These are phyloP conservation scores for Saccostrea cuccullata DNA, from an alignment of 1,140 invertebrate species.

Conservation along the genomic window DNA sequence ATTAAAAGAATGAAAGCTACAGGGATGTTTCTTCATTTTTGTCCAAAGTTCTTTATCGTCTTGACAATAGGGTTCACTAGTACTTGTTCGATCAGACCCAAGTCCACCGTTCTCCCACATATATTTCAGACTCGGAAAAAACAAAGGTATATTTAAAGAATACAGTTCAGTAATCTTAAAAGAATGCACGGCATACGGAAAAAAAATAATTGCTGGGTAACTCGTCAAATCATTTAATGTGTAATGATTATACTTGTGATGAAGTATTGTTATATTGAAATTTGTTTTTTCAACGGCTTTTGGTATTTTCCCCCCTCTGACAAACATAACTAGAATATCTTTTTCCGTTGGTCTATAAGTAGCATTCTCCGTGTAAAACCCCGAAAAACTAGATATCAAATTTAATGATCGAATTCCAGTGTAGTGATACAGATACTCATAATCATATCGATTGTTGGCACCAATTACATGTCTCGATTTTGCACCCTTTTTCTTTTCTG, in stretches of 20 bases:
- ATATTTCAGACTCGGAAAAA: constrained; percentile 39
- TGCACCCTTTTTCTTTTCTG: neutral
- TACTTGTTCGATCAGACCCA: constrained; percentile 19
- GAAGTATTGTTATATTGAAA: neutral
- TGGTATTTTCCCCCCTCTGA: neutral
- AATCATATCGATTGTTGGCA: constrained; percentile 35
- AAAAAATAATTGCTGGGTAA: constrained; percentile 18
- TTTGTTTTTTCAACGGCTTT: neutral
- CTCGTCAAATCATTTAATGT: neutral
- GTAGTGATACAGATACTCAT: constrained; percentile 36
- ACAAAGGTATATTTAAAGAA: constrained; percentile 38
- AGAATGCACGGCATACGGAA: constrained; percentile 36
- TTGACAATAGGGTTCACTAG: neutral
- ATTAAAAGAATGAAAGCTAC: constrained; percentile 14
- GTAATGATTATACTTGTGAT: neutral
- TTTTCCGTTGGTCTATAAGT: neutral
- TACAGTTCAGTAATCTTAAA: constrained; percentile 35
- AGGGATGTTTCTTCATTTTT: neutral
- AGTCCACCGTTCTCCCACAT: constrained; percentile 13
- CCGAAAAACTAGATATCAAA: constrained; percentile 30
- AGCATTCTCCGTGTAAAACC: constrained; percentile 8
- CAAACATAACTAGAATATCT: neutral
- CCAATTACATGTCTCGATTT: neutral
- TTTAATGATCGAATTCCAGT: constrained; percentile 14
- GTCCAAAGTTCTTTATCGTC: neutral